phyloP scores from a whole-genome alignment of 2,797 vertebrate genomes.

The Alosa sapidissima region DNA sequence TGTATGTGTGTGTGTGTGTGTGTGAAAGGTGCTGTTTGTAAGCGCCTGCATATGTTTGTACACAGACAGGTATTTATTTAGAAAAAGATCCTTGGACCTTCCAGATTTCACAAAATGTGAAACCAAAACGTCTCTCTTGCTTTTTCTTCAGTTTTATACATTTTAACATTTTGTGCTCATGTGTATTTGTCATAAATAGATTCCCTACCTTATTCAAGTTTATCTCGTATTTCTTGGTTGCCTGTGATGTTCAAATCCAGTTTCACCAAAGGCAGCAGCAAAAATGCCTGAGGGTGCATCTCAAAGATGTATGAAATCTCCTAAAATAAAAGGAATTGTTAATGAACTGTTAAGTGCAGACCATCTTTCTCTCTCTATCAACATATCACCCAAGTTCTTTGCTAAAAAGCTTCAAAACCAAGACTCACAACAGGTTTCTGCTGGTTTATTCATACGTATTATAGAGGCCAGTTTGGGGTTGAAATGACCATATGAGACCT shows the following conservation, averaged over 20 bases:
- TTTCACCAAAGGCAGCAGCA: neutral
- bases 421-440: neutral
- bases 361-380: neutral
- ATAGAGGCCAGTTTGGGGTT: neutral
- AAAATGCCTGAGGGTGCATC: neutral
- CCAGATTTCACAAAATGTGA: neutral
- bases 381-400: neutral
- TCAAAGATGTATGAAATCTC: neutral
- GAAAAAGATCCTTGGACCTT: neutral
- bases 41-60: neutral
- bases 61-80: neutral
- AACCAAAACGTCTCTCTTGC: neutral
- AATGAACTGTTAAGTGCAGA: neutral
- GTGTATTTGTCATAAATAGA: neutral
- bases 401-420: neutral
- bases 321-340: neutral
- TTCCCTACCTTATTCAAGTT: neutral
- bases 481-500: neutral
- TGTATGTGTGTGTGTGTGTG: neutral
- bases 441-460: neutral
- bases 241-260: neutral
- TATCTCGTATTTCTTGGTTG: neutral
- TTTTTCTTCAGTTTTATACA: neutral
- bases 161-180: neutral
- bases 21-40: neutral